Conservation (phyloP, 2,113 vertebrate genomes). For the Scophthalmus maximus region DNA sequence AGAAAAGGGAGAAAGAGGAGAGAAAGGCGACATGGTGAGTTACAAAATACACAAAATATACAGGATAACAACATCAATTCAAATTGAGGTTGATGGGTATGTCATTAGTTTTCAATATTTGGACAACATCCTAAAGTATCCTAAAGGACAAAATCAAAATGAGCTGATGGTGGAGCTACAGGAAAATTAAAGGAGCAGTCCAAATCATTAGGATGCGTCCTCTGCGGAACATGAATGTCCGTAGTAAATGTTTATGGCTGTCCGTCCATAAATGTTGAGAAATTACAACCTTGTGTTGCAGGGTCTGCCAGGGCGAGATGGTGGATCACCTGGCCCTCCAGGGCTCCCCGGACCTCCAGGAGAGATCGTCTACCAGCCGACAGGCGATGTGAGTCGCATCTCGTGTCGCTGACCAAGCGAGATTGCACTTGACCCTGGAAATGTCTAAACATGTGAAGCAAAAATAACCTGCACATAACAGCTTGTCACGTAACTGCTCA, state of each 20-base stretch:
- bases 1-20: slow-evolving; percentile 87
- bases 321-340: slow-evolving; percentile 83
- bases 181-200: no score
- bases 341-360: slow-evolving; percentile 91
- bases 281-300: slow-evolving; percentile 75
- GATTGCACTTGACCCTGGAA: neutral
- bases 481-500: slow-evolving; percentile 1
- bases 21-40: slow-evolving; percentile 86
- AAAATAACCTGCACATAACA: neutral
- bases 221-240: no score
- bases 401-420: neutral
- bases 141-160: no score
- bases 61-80: no score
- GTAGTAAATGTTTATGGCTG: no score
- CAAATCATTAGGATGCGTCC: no score
- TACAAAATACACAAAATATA: neutral
- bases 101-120: no score
- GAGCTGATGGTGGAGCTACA: no score
- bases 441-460: neutral
- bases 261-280: no score
- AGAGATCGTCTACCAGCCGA: slow-evolving; percentile 67
- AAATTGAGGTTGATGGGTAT: no score
- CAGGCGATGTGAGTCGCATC: slow-evolving; percentile 74
- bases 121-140: no score
- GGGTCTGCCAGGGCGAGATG: slow-evolving; percentile 87